Base-by-base conservation (phyloP, 2,888 invertebrate species). In the Andrena bucephala region DNA sequence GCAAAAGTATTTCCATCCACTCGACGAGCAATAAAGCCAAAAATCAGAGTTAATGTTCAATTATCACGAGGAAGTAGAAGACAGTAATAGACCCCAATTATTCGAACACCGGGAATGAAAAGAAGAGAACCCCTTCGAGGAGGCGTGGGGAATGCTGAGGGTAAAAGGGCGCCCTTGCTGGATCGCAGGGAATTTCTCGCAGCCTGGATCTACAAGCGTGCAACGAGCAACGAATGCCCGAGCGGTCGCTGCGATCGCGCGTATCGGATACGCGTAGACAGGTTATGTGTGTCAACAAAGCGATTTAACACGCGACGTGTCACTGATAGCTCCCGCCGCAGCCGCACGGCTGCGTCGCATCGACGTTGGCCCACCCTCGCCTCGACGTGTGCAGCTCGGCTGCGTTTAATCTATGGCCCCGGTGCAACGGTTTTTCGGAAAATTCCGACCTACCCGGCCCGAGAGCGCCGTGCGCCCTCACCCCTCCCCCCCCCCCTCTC, bases 251-350 rank as follows among this genome's bases (percentile, higher is more conserved):
- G 86, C 82, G 88, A 90, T 90, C 89, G 90, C 84, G 88, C 85
- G 89, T 88, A 89, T 88, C 89, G 90, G 90, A 91, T 91, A 90
- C 87, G 89, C 89, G 90, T 87, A 89, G 90, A 92, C 92, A 90
- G 90, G 90, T 91, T 92, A 92, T 89, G 91, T 91, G 91, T 92
- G 93, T 93, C 92, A 92, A 92, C 93, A 91, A 89, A 89, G 89
- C 91, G 92, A 92, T 93, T 93, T 92, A 93, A 92, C 92, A 90
- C 90, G 89, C 90, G 90, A 91, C 90, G 91, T 90, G 92, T 92
- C 92, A 93, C 91, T 91, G 93, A 93, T 93, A 92, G 91, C 89
- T 88, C 85, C 88, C 87, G 85, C 88, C 80, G 75, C 77, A 70
- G 70, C 70, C 70, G 70, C 70, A 59, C 70, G 70, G 70, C 70